These are phyloP conservation scores for Melanotaenia trifasciata DNA, from an alignment of 2,797 vertebrate genomes.

Conservation along the genomic window DNA sequence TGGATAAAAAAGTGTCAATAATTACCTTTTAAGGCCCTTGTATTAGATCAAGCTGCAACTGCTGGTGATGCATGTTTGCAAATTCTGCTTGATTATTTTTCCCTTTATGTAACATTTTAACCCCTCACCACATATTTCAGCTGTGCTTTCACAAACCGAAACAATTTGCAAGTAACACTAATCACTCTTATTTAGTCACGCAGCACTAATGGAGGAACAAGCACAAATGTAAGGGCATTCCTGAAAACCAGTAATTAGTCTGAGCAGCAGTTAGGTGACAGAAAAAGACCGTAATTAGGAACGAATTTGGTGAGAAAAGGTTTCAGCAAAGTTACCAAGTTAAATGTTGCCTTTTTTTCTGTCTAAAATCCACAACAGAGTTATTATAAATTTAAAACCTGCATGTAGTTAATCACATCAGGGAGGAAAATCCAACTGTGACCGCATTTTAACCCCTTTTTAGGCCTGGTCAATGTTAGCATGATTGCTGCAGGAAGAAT, in stretches of 20 bases:
- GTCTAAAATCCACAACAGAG: slow-evolving; percentile 21
- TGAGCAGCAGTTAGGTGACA: slow-evolving; percentile 9
- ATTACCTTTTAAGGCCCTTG: slow-evolving; percentile 3
- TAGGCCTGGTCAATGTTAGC: slow-evolving; percentile 3
- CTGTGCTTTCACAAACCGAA: slow-evolving; percentile 41
- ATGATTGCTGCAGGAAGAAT: slow-evolving; percentile 7
- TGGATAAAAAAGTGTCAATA: slow-evolving; percentile 3
- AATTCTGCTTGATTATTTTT: slow-evolving; percentile 45
- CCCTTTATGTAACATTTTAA: slow-evolving; percentile 35
- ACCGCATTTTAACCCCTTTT: slow-evolving; percentile 20
- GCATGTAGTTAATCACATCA: slow-evolving; percentile 2
- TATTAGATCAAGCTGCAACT: slow-evolving; percentile 22
- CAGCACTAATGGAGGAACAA: slow-evolving; percentile 59
- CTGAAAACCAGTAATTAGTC: slow-evolving; percentile 60
- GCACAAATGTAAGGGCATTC: slow-evolving; percentile 32
- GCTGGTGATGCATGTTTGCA: slow-evolving; percentile 9
- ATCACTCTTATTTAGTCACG: slow-evolving; percentile 55
- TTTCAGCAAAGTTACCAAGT: slow-evolving; percentile 7
- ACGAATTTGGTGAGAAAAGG: slow-evolving; percentile 37
- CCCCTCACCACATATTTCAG: slow-evolving; percentile 40
- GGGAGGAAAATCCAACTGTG: slow-evolving; percentile 11
- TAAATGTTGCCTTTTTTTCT: slow-evolving; percentile 3
- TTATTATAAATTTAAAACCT: slow-evolving; percentile 16
- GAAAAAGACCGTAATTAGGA: slow-evolving; percentile 43
- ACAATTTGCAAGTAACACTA: slow-evolving; percentile 43